These are phyloP conservation scores for Ctena decussata DNA, from an alignment of 2,888 invertebrate genomes.

Conservation along the genomic window DNA sequence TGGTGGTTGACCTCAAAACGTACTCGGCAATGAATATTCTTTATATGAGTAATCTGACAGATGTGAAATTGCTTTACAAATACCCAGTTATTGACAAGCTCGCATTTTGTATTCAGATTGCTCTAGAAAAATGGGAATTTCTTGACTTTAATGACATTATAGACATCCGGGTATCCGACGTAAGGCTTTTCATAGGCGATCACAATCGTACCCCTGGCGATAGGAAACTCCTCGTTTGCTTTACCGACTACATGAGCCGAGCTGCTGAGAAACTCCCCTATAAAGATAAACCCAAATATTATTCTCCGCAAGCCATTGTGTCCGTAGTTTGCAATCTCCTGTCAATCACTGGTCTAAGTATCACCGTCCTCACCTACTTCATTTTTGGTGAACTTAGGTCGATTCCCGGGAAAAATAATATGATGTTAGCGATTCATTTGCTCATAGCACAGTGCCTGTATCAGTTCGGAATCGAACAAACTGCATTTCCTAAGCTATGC, in stretches of 20 bases:
- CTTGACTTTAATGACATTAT: slow-evolving; percentile 45
- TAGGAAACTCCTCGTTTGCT: slow-evolving; percentile 33
- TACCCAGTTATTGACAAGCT: slow-evolving; percentile 38
- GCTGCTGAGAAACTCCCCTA: slow-evolving; percentile 20
- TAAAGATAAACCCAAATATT: slow-evolving; percentile 5
- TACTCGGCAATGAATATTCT: slow-evolving; percentile 28
- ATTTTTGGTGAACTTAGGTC: slow-evolving; percentile 59
- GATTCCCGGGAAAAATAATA: slow-evolving; percentile 66
- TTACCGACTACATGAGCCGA: slow-evolving; percentile 48
- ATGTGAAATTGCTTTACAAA: slow-evolving; percentile 23
- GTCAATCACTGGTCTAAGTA: slow-evolving; percentile 52
- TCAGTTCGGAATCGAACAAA: slow-evolving; percentile 63
- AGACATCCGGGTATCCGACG: slow-evolving; percentile 30
- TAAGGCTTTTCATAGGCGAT: slow-evolving; percentile 43
- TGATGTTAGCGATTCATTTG: slow-evolving; percentile 58
- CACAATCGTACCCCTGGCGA: slow-evolving; percentile 17
- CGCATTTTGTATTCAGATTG: slow-evolving; percentile 49
- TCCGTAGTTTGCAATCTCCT: slow-evolving; percentile 54
- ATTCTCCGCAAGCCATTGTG: slow-evolving; percentile 53
- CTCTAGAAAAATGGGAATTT: slow-evolving; percentile 31
- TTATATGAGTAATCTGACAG: slow-evolving; percentile 7
- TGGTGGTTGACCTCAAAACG: slow-evolving; percentile 27
- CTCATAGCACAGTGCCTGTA: slow-evolving; percentile 56
- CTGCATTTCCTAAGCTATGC: slow-evolving; percentile 39
- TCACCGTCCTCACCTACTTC: slow-evolving; percentile 52